Conservation (phyloP, 2,888 invertebrate species). For the Gortyna flavago region DNA sequence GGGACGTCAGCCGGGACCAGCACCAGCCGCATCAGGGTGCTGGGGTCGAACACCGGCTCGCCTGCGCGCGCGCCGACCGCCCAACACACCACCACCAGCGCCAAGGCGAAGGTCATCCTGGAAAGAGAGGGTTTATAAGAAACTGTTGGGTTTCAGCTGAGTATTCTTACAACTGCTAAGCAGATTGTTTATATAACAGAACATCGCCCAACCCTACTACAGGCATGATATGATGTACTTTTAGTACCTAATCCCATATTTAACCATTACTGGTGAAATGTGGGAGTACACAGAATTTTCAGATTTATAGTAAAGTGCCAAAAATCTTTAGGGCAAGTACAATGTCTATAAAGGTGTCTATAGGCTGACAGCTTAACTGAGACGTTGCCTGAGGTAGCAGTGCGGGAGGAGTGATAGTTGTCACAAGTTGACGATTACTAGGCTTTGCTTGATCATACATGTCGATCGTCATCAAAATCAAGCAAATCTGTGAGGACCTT, state of each 20-base stretch:
- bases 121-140: slow-evolving; percentile 27
- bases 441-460: not conserved
- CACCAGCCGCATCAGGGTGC: slow-evolving; percentile 95
- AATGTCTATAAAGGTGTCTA: too few species aligned
- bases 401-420: too few species aligned
- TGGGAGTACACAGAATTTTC: not conserved
- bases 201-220: not conserved
- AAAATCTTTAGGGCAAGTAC: not conserved
- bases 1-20: slow-evolving; percentile 95
- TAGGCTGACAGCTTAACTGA: too few species aligned
- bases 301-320: not conserved
- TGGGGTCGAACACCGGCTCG: slow-evolving; percentile 95
- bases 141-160: not conserved
- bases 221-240: not conserved
- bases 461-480: not conserved
- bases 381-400: too few species aligned
- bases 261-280: too few species aligned
- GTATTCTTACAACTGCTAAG: not conserved
- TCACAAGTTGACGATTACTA: too few species aligned
- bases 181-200: not conserved
- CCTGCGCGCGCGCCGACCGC: slow-evolving; percentile 85
- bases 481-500: not conserved
- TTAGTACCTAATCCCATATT: not conserved
- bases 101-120: slow-evolving; percentile 87
- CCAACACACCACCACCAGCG: slow-evolving; percentile 84